phyloP scores from a whole-genome alignment of 2,113 vertebrate species.

The Sceloporus undulatus region DNA sequence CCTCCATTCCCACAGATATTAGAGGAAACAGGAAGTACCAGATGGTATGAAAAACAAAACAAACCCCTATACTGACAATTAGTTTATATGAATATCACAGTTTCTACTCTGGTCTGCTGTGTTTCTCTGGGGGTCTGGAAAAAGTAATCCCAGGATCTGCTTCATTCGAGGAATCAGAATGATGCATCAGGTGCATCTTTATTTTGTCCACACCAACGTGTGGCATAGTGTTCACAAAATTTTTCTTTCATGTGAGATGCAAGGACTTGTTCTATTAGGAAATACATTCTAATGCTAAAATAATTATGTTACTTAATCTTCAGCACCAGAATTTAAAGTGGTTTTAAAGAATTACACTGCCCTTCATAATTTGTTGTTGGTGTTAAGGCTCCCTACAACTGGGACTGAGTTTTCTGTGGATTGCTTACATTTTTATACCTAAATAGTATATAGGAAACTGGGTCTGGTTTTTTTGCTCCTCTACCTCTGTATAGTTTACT shows the following conservation, averaged over 20 bases:
- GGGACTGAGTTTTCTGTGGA: background rate
- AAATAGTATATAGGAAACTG: background rate
- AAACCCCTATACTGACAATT: background rate
- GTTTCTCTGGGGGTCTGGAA: background rate
- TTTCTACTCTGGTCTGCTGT: background rate
- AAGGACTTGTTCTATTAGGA: background rate
- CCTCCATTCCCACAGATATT: background rate
- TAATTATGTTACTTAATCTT: background rate
- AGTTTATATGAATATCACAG: background rate
- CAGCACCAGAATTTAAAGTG: background rate
- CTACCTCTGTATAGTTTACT: background rate
- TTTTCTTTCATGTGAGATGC: background rate
- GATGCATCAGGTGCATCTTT: background rate
- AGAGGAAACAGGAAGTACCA: background rate
- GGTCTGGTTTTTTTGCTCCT: background rate
- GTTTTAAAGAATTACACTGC: background rate
- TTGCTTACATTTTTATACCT: background rate
- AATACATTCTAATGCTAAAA: background rate
- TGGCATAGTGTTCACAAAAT: background rate
- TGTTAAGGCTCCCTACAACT: background rate
- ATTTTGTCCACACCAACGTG: background rate
- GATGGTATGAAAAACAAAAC: background rate
- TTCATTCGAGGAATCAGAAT: background rate
- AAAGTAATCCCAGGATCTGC: background rate
- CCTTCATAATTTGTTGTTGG: background rate